Conservation (phyloP, 2,113 vertebrate species). For the Takifugu flavidus region DNA sequence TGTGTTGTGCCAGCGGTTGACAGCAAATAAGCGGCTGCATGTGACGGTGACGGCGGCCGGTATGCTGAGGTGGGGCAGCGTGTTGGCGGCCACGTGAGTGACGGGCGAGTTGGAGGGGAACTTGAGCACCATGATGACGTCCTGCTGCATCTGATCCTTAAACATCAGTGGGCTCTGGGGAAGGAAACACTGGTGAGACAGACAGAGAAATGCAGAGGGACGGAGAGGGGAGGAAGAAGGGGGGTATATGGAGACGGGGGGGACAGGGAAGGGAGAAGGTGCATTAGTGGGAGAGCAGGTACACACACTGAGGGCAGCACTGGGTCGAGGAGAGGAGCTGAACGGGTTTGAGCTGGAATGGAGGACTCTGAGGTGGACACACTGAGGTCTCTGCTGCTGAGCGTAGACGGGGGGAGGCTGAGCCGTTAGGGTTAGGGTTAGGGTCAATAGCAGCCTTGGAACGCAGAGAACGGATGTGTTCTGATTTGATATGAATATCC, state of each 20-base stretch:
- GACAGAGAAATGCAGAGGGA: constrained; percentile 61
- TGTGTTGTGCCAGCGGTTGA: constrained; percentile 99
- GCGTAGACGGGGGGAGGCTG: constrained; percentile 29
- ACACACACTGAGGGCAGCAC: constrained; percentile 68
- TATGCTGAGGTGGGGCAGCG: constrained; percentile 94
- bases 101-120: constrained; percentile 98
- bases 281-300: constrained; percentile 72
- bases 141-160: constrained; percentile 99
- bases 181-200: constrained; percentile 99
- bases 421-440: neutral
- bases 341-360: constrained; percentile 44
- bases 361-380: constrained; percentile 42
- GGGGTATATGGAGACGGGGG: constrained; percentile 62
- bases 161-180: constrained; percentile 99
- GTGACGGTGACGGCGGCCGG: constrained; percentile 97
- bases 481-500: too few species aligned
- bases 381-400: constrained; percentile 37
- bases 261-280: constrained; percentile 65
- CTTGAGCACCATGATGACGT: constrained; percentile 99
- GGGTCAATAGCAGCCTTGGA: too few species aligned
- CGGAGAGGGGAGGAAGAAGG: constrained; percentile 60
- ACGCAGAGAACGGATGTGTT: too few species aligned
- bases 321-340: constrained; percentile 42
- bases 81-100: constrained; percentile 97
- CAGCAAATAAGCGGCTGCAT: constrained; percentile 95